Conservation (phyloP, 2,113 vertebrate genomes). For the Muscicapa adusta region DNA sequence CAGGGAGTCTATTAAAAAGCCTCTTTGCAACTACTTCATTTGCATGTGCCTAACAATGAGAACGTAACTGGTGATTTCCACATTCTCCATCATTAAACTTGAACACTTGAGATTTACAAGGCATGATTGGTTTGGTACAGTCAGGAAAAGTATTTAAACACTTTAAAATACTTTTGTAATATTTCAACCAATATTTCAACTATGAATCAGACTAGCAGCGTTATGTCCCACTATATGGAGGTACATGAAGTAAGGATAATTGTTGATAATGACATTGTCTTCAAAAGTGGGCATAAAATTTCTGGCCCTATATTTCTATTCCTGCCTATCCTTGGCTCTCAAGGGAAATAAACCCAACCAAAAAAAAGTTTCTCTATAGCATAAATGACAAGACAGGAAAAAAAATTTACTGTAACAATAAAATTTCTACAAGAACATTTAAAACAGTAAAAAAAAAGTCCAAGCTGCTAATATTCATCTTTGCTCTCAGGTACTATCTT, state of each 20-base stretch:
- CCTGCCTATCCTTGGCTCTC: not conserved
- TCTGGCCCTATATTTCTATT: not conserved
- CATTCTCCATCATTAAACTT: not conserved
- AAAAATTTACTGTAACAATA: not conserved
- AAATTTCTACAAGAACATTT: not conserved
- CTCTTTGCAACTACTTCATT: not conserved
- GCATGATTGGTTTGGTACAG: not conserved
- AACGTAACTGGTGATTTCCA: not conserved
- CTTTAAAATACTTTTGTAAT: not conserved
- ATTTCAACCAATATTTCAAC: not conserved
- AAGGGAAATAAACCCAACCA: not conserved
- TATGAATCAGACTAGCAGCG: not conserved
- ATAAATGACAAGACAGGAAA: not conserved
- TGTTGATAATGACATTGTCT: not conserved
- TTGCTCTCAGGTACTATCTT: not conserved
- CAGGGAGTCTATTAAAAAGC: not conserved
- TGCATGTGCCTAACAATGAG: not conserved
- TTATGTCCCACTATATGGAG: not conserved
- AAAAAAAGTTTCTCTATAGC: not conserved
- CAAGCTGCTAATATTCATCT: not conserved
- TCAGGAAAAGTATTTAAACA: not conserved
- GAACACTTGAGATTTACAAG: not conserved
- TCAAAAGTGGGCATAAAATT: not conserved
- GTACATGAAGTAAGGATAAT: not conserved
- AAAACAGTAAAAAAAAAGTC: not conserved